A percentile compares a stretch with the other conserved stretches of the same genome.
Conservation (phyloP, 2,797 vertebrate species). For the Geotrypetes seraphini region DNA sequence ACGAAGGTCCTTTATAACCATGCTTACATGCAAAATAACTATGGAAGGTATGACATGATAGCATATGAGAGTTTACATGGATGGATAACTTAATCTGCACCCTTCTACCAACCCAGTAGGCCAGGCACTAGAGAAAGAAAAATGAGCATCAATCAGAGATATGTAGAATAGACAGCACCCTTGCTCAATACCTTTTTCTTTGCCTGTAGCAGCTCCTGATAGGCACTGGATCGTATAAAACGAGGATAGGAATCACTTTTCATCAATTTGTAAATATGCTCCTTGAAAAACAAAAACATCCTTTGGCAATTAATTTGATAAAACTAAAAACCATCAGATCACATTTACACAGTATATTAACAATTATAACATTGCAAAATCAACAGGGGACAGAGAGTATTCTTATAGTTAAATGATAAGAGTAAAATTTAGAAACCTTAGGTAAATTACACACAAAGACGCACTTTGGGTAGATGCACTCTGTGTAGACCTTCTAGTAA, state of each 20-base stretch:
- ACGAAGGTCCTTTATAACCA: constrained; percentile 32
- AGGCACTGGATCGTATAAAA: constrained; percentile 97
- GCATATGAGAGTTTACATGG: constrained; percentile 35
- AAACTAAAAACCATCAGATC: no score
- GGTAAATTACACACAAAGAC: no score
- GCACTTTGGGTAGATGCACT: no score
- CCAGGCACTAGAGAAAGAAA: constrained; percentile 32
- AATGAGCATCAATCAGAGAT: constrained; percentile 32
- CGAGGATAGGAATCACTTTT: constrained; percentile 97
- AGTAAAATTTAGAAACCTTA: no score
- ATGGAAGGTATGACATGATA: constrained; percentile 27
- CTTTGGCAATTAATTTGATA: no score
- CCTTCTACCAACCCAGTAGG: constrained; percentile 48
- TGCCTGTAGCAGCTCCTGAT: constrained; percentile 96
- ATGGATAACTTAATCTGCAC: constrained; percentile 30
- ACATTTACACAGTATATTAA: no score
- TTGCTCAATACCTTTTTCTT: constrained; percentile 87
- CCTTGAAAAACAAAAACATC: no score
- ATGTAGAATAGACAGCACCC: constrained; percentile 39
- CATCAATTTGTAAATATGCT: constrained; percentile 98
- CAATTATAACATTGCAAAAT: no score
- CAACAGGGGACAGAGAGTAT: no score
- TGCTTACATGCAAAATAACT: constrained; percentile 37
- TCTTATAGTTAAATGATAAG: no score
- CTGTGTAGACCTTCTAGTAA: no score